These are phyloP conservation scores for Chaenogobius annularis DNA, from an alignment of 2,113 vertebrate species.

Conservation along the genomic window DNA sequence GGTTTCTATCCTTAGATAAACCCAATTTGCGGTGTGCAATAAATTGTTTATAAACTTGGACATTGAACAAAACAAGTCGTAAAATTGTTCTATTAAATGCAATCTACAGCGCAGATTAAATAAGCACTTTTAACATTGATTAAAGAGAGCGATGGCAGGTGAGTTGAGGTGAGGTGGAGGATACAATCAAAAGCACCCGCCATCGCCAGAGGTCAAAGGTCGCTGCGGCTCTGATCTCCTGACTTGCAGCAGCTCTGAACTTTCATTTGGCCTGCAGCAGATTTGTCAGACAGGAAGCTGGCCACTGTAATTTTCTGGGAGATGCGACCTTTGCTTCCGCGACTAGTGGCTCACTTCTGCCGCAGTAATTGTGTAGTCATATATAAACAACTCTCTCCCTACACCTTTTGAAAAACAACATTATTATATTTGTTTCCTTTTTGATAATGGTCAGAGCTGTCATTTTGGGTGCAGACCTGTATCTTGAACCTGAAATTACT, in stretches of 20 bases:
- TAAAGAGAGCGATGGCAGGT: neutral
- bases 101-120: neutral
- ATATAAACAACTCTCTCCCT: conserved; percentile 14
- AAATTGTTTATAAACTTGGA: conserved; percentile 1
- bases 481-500: neutral
- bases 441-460: neutral
- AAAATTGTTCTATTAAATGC: conserved; percentile 18
- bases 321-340: conserved; percentile 51
- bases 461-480: neutral
- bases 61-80: conserved; percentile 15
- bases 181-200: conserved; percentile 47
- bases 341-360: conserved; percentile 34
- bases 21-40: conserved; percentile 1
- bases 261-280: conserved; percentile 6
- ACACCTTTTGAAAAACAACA: conserved; percentile 5
- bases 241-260: conserved; percentile 32
- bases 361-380: conserved; percentile 35
- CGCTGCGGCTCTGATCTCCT: conserved; percentile 27
- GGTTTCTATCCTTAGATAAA: neutral
- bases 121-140: neutral
- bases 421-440: neutral
- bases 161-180: conserved; percentile 5
- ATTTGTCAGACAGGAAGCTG: conserved; percentile 54
- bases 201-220: conserved; percentile 36
- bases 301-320: conserved; percentile 65